Evolutionary conservation across 2,113 vertebrate genomes (phyloP).

Genomic region (Rhinopomastus cyanomelas): DNA sequence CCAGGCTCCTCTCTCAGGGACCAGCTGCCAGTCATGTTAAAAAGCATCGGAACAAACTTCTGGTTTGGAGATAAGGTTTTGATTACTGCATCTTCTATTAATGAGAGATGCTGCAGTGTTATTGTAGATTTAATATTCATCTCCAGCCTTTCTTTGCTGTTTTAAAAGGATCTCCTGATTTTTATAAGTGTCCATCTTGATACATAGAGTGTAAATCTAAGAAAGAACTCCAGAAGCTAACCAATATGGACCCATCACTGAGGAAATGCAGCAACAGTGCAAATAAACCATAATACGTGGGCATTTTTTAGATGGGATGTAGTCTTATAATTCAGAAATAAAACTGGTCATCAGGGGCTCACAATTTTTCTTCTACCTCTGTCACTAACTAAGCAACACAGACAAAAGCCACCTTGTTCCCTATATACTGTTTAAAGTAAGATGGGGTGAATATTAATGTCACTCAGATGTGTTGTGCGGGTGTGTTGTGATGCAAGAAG

Average conservation of each 20-base stretch:
- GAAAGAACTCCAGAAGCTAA: neutral
- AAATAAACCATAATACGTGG: neutral
- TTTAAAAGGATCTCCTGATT: neutral
- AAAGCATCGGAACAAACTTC: neutral
- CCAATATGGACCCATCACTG: rapidly evolving
- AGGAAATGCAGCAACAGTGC: neutral
- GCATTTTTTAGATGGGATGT: rapidly evolving
- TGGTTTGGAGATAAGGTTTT: neutral
- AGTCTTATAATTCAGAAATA: neutral
- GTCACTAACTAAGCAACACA: neutral
- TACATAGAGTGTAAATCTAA: neutral
- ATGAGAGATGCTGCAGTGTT: rapidly evolving
- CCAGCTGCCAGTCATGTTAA: neutral
- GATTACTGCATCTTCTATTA: neutral
- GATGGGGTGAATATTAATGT: neutral
- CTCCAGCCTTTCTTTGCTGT: neutral
- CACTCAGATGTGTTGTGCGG: neutral
- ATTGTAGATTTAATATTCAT: neutral
- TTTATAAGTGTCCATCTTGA: neutral
- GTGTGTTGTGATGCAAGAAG: neutral
- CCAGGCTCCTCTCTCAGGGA: neutral
- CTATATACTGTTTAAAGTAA: neutral
- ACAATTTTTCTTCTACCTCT: neutral
- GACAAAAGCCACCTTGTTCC: neutral
- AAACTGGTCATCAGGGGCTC: neutral